phyloP scores from a whole-genome alignment of 53 echinoderm and acorn worm genomes.

The Henricia sp. region DNA sequence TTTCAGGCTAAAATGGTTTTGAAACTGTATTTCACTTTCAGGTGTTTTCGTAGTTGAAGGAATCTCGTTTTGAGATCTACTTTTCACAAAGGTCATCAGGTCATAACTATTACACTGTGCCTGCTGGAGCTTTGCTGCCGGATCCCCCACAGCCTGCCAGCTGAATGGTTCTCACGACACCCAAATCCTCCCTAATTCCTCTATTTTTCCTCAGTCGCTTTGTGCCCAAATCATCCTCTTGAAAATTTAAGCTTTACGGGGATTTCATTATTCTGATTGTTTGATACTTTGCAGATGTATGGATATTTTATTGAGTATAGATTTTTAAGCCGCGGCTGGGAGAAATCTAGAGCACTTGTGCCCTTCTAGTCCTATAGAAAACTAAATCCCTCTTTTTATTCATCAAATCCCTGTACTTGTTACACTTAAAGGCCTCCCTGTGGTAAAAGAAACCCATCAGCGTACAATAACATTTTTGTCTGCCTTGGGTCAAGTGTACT shows the following conservation, averaged over 20 bases:
- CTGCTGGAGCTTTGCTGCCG: neutral
- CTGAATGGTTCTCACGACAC: slow-evolving; percentile 2
- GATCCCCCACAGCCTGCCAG: neutral
- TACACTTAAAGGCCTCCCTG: neutral
- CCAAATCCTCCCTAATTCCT: slow-evolving; percentile 18
- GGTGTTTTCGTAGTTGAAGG: neutral
- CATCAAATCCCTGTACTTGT: slow-evolving; percentile 3
- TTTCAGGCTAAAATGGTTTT: neutral
- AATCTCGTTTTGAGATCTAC: neutral
- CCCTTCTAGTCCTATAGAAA: no score
- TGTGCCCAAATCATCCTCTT: slow-evolving; percentile 4
- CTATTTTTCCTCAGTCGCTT: neutral
- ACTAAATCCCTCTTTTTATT: neutral
- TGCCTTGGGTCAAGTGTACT: slow-evolving; percentile 37
- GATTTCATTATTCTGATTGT: no score
- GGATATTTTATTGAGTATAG: no score
- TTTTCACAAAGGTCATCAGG: neutral
- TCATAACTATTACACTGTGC: neutral
- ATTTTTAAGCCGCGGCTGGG: no score
- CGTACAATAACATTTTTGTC: slow-evolving; percentile 22
- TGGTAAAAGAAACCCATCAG: neutral
- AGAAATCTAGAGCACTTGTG: no score
- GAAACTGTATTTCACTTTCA: neutral
- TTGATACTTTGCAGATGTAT: no score
- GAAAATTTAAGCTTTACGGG: no score